Conservation (phyloP, 2,113 vertebrate species). For the Lophochroa leadbeateri region DNA sequence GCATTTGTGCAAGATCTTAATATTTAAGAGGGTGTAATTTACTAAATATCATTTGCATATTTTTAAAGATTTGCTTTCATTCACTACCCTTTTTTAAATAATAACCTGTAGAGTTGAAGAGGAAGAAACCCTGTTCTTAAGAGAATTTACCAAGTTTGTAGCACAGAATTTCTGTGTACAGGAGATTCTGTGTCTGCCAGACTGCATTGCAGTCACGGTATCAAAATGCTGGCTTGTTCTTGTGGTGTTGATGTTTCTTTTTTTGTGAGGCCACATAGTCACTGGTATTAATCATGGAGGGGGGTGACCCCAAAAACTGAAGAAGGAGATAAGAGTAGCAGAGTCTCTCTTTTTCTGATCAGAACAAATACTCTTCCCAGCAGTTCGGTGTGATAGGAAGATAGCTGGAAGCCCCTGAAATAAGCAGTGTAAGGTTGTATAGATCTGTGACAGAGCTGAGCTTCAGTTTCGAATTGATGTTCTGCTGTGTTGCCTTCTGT, state of each 20-base stretch:
- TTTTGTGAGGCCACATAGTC: not conserved
- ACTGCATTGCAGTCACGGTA: not conserved
- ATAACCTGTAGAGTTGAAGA: not conserved
- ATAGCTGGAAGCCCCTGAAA: not conserved
- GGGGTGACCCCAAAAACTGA: not conserved
- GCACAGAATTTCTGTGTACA: not conserved
- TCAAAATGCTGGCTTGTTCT: not conserved
- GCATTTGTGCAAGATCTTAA: not conserved
- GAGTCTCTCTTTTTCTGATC: not conserved
- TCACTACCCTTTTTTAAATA: rapidly evolving
- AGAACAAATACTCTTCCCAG: not conserved
- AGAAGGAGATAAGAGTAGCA: not conserved
- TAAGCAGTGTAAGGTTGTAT: rapidly evolving
- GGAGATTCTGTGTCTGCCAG: not conserved
- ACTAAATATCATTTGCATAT: not conserved
- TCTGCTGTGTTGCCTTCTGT: not conserved
- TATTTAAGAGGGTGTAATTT: not conserved
- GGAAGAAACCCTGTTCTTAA: not conserved
- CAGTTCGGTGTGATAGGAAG: not conserved
- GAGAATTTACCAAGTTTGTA: not conserved
- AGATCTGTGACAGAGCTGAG: not conserved
- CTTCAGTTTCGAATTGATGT: rapidly evolving
- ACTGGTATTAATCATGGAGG: rapidly evolving
- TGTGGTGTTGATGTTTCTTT: not conserved
- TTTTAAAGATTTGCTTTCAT: not conserved